Evolutionary conservation across 2,888 invertebrate genomes (phyloP).

Genomic region (Campoplex capitator): DNA sequence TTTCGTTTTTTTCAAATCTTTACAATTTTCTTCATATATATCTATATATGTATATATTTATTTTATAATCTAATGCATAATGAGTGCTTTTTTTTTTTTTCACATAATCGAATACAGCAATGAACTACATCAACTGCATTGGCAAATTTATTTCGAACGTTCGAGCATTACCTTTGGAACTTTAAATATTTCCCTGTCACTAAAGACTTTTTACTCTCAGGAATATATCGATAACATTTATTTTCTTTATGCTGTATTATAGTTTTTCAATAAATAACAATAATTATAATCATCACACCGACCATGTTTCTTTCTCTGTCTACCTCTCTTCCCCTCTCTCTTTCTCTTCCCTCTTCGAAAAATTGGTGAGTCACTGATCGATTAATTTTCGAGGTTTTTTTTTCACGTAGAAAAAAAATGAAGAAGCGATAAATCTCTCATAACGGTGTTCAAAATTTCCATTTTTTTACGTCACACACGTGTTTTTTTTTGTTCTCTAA

Average conservation of each 20-base stretch:
- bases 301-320: conserved; percentile 27
- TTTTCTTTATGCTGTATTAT: conserved; percentile 47
- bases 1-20: conserved; percentile 18
- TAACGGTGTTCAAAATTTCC: not conserved
- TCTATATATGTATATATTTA: too few species aligned
- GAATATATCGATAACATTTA: conserved; percentile 60
- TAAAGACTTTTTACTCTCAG: conserved; percentile 36
- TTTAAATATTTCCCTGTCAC: not conserved
- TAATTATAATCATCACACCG: conserved; percentile 49
- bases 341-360: not conserved
- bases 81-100: conserved; percentile 11
- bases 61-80: conserved; percentile 54
- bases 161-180: conserved; percentile 3
- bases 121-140: not conserved
- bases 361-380: not conserved
- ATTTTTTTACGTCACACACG: not conserved
- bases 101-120: not conserved
- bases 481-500: not conserved
- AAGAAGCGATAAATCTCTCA: not conserved
- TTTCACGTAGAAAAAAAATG: not conserved
- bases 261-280: conserved; percentile 59
- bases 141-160: not conserved
- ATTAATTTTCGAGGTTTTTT: not conserved
- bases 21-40: not conserved
- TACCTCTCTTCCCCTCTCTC: conserved; percentile 21